A percentile compares a stretch with the other conserved stretches of the same genome.
Conservation (phyloP, 2,113 vertebrate species). For the Penelope pileata region DNA sequence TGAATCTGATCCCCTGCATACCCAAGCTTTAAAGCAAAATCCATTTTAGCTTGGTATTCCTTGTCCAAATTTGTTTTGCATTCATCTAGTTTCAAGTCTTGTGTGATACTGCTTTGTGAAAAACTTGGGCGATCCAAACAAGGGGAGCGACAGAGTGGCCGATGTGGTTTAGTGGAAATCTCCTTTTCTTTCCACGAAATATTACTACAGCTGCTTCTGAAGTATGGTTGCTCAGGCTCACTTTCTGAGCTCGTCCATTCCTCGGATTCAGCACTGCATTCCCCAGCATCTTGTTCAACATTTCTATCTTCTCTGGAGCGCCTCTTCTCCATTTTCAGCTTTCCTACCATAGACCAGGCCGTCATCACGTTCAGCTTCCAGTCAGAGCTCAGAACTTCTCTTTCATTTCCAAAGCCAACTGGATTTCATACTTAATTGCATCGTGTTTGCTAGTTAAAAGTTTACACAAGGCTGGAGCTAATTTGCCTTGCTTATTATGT, state of each 20-base stretch:
- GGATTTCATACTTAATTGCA: constrained; percentile 71
- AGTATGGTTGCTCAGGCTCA: constrained; percentile 82
- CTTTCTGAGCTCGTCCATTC: constrained; percentile 93
- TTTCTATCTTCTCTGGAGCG: constrained; percentile 86
- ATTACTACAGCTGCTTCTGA: constrained; percentile 51
- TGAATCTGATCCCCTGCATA: constrained; percentile 95
- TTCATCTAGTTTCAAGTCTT: constrained; percentile 83
- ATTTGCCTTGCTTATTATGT: constrained; percentile 67
- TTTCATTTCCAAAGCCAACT: constrained; percentile 80
- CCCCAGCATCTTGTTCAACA: constrained; percentile 72
- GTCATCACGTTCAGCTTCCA: constrained; percentile 89
- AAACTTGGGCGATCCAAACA: constrained; percentile 95
- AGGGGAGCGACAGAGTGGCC: constrained; percentile 95
- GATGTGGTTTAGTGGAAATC: constrained; percentile 85
- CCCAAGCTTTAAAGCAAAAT: constrained; percentile 96
- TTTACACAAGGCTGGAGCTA: constrained; percentile 67
- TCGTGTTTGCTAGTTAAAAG: constrained; percentile 64
- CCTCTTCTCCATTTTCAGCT: constrained; percentile 93
- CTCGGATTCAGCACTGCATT: constrained; percentile 85
- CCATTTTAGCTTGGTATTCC: constrained; percentile 96
- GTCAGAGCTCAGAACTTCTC: constrained; percentile 79
- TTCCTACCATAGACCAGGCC: constrained; percentile 89
- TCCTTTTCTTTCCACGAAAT: constrained; percentile 81
- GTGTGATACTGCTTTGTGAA: constrained; percentile 92
- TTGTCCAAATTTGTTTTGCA: constrained; percentile 76